Conservation (phyloP, 2,888 invertebrate genomes). For the Drosophila falleni region DNA sequence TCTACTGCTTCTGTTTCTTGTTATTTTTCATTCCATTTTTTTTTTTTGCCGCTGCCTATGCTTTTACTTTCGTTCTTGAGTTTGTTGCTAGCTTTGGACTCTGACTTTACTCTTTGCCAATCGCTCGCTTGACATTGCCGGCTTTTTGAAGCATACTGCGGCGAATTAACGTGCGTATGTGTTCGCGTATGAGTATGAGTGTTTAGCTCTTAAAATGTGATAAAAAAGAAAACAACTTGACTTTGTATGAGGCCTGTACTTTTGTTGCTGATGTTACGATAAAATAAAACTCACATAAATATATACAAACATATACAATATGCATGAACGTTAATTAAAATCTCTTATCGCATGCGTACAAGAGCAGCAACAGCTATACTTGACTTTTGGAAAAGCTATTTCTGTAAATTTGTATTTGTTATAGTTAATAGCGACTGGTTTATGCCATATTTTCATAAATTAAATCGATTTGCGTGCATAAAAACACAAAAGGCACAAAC, state of each 20-base stretch:
- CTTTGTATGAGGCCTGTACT: constrained; percentile 32
- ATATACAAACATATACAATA: constrained; percentile 19
- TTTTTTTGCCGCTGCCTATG: constrained; percentile 42
- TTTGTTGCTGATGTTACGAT: constrained; percentile 40
- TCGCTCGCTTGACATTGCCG: constrained; percentile 57
- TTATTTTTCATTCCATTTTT: constrained; percentile 28
- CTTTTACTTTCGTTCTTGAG: constrained; percentile 76
- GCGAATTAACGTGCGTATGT: constrained; percentile 45
- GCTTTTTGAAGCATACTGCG: constrained; percentile 58
- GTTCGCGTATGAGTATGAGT: constrained; percentile 20
- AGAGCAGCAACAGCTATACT: constrained; percentile 30
- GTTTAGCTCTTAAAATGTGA: constrained; percentile 37
- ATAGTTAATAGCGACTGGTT: constrained; percentile 20
- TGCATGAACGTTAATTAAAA: constrained; percentile 51
- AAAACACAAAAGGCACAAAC: constrained; percentile 50
- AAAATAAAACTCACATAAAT: constrained; percentile 52
- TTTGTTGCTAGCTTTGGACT: constrained; percentile 43
- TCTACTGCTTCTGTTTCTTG: constrained; percentile 24
- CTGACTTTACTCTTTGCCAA: constrained; percentile 35
- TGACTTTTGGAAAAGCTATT: constrained; percentile 12
- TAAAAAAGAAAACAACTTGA: constrained; percentile 29
- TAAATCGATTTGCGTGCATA: constrained; percentile 69
- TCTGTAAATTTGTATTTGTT: constrained; percentile 16
- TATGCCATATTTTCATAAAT: constrained; percentile 53
- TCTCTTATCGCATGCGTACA: constrained; percentile 29